A percentile compares a stretch with the other conserved stretches of the same genome.
Conservation (phyloP, 2,888 invertebrate species). For the Corbicula japonica region DNA sequence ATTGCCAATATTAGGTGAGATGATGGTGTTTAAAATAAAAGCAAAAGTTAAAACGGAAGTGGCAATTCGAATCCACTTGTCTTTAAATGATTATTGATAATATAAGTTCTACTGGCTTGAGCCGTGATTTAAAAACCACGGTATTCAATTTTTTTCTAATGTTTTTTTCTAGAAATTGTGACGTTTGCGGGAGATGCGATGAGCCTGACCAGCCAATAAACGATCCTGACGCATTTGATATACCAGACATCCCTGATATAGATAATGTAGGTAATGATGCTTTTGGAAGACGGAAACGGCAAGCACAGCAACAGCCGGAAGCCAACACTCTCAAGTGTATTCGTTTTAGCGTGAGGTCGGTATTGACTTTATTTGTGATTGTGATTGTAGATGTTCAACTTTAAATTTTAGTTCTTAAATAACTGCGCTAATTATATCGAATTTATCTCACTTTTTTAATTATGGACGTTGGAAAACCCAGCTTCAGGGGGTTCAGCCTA, state of each 20-base stretch:
- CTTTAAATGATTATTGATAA: not conserved
- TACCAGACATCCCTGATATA: conserved; percentile 21
- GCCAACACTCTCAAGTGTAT: conserved; percentile 4
- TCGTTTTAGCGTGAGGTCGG: conserved; percentile 24
- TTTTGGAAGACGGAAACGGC: conserved; percentile 47
- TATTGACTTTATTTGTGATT: not conserved
- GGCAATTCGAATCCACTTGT: not conserved
- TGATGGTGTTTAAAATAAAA: not conserved
- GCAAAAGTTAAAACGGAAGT: not conserved
- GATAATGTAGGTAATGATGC: conserved; percentile 56
- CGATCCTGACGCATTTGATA: conserved; percentile 7
- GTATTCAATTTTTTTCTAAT: not conserved
- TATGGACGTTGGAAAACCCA: too few relatives aligned
- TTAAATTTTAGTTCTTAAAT: not conserved
- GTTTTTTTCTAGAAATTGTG: conserved; percentile 44
- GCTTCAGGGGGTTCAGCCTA: too few relatives aligned
- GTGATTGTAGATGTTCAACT: not conserved
- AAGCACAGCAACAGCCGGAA: conserved; percentile 2
- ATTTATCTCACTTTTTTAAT: too few relatives aligned
- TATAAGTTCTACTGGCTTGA: not conserved
- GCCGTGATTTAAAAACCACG: not conserved
- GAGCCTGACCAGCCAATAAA: not conserved
- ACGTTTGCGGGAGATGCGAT: conserved; percentile 55
- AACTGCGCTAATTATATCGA: not conserved
- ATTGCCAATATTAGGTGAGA: too few relatives aligned